Percentiles rank a stretch among this genome's conserved stretches.
Evolutionary conservation across 2,797 vertebrate genomes (phyloP).

Genomic region (Hemibagrus guttatus): DNA sequence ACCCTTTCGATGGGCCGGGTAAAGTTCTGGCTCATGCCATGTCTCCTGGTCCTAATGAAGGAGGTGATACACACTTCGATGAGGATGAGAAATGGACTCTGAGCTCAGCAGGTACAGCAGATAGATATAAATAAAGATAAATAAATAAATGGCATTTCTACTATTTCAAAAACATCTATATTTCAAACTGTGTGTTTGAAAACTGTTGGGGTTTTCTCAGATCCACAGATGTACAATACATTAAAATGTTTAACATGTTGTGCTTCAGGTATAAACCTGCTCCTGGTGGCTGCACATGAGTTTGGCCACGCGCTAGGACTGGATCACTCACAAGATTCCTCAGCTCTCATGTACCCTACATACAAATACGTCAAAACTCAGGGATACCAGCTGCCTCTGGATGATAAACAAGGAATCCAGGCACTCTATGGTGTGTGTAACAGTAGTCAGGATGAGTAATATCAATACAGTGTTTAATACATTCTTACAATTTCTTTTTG

Average conservation of each 20-base stretch:
- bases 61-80: slow-evolving; percentile 90
- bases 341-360: slow-evolving; percentile 89
- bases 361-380: slow-evolving; percentile 80
- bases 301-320: slow-evolving; percentile 89
- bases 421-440: slow-evolving; percentile 80
- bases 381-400: slow-evolving; percentile 77
- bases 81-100: slow-evolving; percentile 84
- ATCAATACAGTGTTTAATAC: not conserved
- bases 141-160: not conserved
- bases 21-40: slow-evolving; percentile 82
- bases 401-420: slow-evolving; percentile 85
- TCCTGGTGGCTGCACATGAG: slow-evolving; percentile 90
- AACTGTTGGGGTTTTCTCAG: not conserved
- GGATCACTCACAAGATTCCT: slow-evolving; percentile 81
- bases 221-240: not conserved
- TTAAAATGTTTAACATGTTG: not conserved
- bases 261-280: slow-evolving; percentile 81
- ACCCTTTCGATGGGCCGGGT: slow-evolving; percentile 80
- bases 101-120: slow-evolving; percentile 62
- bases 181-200: no score
- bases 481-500: not conserved
- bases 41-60: slow-evolving; percentile 67
- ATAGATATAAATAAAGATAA: not conserved
- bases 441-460: not conserved
- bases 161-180: no score